Evolutionary conservation across 1,140 invertebrate species (phyloP).

Genomic region (Theocolax elegans): DNA sequence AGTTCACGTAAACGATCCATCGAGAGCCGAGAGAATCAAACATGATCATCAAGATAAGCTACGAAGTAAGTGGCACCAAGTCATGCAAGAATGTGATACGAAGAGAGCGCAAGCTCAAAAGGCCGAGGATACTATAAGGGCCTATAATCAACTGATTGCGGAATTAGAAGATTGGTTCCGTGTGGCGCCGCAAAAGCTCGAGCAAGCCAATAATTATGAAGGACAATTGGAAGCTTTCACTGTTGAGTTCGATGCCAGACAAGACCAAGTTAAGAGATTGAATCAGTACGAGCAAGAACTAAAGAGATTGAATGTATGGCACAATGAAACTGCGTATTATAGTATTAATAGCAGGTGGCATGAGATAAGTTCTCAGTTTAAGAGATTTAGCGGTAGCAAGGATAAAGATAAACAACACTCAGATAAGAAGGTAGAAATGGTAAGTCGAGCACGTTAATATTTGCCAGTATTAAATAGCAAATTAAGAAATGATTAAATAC

Average conservation of each 20-base stretch:
- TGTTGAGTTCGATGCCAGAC: conserved; percentile 64
- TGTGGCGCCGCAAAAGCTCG: conserved; percentile 66
- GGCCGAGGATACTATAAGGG: conserved; percentile 70
- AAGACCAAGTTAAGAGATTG: conserved; percentile 66
- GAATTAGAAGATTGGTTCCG: conserved; percentile 69
- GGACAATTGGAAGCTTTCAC: conserved; percentile 65
- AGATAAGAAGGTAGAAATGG: conserved; percentile 64
- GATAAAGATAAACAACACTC: conserved; percentile 63
- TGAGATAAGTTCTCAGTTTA: conserved; percentile 64
- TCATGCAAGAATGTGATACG: conserved; percentile 75
- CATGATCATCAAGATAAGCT: conserved; percentile 72
- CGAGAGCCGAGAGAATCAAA: conserved; percentile 70
- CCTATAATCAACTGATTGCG: conserved; percentile 64
- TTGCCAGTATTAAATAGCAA: too few species aligned
- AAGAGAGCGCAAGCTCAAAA: conserved; percentile 68
- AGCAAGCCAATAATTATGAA: conserved; percentile 70
- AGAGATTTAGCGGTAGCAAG: conserved; percentile 66
- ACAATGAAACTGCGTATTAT: conserved; percentile 58
- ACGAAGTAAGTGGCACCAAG: conserved; percentile 74
- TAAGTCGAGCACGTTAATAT: conserved; percentile 48
- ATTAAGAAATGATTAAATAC: not conserved
- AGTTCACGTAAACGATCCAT: conserved; percentile 70
- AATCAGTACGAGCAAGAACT: conserved; percentile 67
- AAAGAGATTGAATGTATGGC: conserved; percentile 61
- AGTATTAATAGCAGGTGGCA: conserved; percentile 65